Conservation (phyloP, 2,113 vertebrate genomes). For the Diphyllodes magnificus region DNA sequence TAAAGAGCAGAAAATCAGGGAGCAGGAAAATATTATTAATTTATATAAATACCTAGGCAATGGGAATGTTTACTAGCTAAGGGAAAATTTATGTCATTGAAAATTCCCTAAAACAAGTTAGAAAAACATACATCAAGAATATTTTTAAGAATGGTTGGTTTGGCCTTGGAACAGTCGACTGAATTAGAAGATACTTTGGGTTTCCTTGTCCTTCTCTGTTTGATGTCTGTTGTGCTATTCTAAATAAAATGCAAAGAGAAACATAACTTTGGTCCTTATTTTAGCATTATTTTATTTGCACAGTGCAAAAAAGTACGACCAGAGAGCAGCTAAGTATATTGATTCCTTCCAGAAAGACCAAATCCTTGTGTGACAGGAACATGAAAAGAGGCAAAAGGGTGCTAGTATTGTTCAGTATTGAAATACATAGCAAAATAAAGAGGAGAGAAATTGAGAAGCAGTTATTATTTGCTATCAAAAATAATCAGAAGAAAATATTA, state of each 20-base stretch:
- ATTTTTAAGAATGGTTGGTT: background rate
- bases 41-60: background rate
- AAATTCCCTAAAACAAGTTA: background rate
- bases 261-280: background rate
- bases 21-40: background rate
- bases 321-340: background rate
- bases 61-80: background rate
- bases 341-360: background rate
- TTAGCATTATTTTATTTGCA: background rate
- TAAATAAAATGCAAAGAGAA: background rate
- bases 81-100: background rate
- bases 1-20: background rate
- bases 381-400: background rate
- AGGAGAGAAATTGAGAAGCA: background rate
- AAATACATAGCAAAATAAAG: background rate
- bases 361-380: background rate
- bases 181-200: background rate
- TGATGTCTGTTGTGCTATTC: background rate
- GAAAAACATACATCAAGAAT: background rate
- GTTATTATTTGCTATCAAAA: background rate
- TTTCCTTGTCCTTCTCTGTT: background rate
- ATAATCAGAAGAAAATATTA: background rate
- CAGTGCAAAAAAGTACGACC: background rate
- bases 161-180: background rate
- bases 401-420: background rate